Percentiles rank a stretch among this genome's conserved stretches.
Evolutionary conservation across 2,888 invertebrate species (phyloP).

Genomic region (Drepanosiphum platanoidis): DNA sequence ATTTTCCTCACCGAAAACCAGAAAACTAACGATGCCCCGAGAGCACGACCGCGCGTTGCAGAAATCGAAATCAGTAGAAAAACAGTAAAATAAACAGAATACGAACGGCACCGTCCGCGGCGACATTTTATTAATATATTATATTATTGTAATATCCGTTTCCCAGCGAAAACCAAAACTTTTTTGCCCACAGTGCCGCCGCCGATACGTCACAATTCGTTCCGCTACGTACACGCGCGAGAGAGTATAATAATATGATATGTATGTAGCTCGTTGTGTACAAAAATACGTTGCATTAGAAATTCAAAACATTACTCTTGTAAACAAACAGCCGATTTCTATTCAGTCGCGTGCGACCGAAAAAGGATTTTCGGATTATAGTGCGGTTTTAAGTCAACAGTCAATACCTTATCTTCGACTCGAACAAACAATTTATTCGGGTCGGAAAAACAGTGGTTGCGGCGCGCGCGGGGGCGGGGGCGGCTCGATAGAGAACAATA

Average conservation of each 20-base stretch:
- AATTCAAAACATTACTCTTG: neutral
- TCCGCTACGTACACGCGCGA: neutral
- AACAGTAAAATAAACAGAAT: neutral
- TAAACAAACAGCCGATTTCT: neutral
- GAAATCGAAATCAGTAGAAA: neutral
- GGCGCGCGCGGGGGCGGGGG: too few relatives aligned
- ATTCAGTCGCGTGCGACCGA: neutral
- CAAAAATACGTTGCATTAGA: neutral
- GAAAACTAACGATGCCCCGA: neutral
- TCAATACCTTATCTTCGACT: neutral
- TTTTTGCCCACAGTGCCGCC: too few relatives aligned
- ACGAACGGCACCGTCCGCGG: neutral
- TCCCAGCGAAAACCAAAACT: neutral
- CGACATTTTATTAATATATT: conserved; percentile 1
- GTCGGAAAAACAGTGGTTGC: neutral
- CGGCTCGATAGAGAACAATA: neutral
- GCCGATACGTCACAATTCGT: neutral
- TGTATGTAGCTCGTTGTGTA: neutral
- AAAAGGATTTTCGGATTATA: neutral
- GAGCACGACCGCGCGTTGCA: neutral
- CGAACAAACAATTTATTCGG: neutral
- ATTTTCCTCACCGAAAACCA: neutral
- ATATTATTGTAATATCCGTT: neutral
- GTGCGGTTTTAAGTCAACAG: neutral
- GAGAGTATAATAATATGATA: neutral